Conservation (phyloP, 2,797 vertebrate genomes). For the Pteropus rufus region DNA sequence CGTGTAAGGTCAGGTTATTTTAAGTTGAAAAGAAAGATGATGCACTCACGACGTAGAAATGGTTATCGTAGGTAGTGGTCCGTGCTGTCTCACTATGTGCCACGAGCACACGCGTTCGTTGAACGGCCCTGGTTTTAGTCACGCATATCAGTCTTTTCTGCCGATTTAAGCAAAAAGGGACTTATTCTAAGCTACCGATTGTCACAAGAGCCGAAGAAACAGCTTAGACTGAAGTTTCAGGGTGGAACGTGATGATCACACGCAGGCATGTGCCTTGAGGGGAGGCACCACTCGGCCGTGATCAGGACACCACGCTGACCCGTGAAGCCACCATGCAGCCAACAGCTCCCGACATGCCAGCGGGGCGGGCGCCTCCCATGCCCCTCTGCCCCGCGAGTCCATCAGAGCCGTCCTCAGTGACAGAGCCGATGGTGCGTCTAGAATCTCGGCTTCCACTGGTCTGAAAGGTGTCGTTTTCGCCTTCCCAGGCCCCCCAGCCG, state of each 20-base stretch:
- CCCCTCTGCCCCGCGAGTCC: accelerated
- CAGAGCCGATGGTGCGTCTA: accelerated
- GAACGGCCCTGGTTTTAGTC: neutral
- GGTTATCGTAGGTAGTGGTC: accelerated
- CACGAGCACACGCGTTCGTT: accelerated
- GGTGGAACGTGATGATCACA: accelerated
- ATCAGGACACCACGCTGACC: neutral
- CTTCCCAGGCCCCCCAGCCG: neutral
- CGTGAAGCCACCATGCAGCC: accelerated
- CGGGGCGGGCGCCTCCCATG: accelerated
- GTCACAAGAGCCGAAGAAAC: neutral
- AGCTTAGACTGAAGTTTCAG: neutral
- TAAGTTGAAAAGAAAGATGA: neutral
- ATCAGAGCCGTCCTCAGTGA: neutral
- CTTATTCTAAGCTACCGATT: neutral
- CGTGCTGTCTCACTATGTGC: neutral
- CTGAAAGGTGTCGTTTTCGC: neutral
- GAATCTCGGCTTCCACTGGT: neutral
- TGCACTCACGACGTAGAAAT: accelerated
- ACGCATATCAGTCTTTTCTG: neutral
- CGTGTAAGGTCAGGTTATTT: neutral
- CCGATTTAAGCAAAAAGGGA: neutral
- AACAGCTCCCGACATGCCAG: neutral
- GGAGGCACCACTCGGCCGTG: accelerated
- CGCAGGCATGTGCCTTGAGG: too few relatives aligned